phyloP scores from a whole-genome alignment of 2,113 vertebrate species.

The Chrysochloris asiatica region DNA sequence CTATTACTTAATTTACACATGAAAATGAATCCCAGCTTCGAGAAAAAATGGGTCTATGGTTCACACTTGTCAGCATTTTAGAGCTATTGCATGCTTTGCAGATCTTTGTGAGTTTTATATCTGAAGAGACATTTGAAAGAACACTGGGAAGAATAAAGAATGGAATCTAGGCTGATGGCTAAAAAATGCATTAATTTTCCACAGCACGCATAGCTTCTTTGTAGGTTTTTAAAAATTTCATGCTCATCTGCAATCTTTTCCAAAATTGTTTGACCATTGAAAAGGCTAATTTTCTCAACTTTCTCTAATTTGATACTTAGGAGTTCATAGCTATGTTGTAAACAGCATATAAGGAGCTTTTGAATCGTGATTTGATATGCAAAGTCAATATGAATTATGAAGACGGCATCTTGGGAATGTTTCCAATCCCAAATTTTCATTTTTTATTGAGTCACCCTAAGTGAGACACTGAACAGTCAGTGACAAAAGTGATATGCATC shows the following conservation, averaged over 20 bases:
- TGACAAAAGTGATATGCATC: not conserved
- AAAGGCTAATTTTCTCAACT: conserved; percentile 26
- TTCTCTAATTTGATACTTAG: not conserved
- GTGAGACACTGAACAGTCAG: not conserved
- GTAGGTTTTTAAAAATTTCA: conserved; percentile 56
- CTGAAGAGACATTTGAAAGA: conserved; percentile 36
- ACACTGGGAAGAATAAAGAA: not conserved
- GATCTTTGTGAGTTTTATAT: conserved; percentile 11
- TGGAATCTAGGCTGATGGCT: conserved; percentile 42
- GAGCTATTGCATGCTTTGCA: conserved; percentile 45
- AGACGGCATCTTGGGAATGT: not conserved
- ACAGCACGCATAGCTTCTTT: not conserved
- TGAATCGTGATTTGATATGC: not conserved
- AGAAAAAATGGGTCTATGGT: not conserved
- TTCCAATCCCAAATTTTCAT: not conserved
- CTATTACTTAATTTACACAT: conserved; percentile 5
- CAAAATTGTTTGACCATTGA: conserved; percentile 19
- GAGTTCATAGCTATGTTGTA: not conserved
- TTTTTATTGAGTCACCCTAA: not conserved
- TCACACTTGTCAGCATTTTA: not conserved
- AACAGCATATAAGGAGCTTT: conserved; percentile 29
- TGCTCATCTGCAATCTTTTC: conserved; percentile 19
- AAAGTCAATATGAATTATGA: conserved; percentile 13
- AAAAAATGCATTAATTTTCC: conserved; percentile 45
- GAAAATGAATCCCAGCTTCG: conserved; percentile 59